These are phyloP conservation scores for Popillia japonica DNA, from an alignment of 1,140 invertebrate genomes.

Conservation along the genomic window DNA sequence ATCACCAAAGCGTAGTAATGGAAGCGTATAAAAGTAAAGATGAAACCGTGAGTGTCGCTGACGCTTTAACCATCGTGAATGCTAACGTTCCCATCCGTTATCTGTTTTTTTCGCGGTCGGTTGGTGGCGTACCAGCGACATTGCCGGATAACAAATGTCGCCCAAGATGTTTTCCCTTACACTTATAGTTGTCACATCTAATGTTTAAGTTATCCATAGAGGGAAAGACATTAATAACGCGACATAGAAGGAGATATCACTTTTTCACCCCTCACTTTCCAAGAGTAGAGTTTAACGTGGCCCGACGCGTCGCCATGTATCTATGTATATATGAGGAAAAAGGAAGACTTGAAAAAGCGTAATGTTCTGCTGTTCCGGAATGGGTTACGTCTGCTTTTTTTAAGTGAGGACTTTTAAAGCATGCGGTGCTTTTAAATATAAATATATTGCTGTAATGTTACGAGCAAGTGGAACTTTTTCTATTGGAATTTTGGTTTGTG, in stretches of 20 bases:
- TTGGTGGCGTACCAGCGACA: neutral
- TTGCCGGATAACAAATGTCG: conserved; percentile 4
- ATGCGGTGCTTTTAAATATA: neutral
- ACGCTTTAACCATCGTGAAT: conserved; percentile 5
- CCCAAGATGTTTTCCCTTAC: conserved; percentile 17
- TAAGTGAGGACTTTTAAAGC: neutral
- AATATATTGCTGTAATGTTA: neutral
- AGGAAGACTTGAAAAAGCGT: neutral
- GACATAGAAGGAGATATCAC: conserved; percentile 6
- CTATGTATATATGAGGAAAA: neutral
- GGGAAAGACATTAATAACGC: conserved; percentile 6
- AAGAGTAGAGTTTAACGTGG: neutral
- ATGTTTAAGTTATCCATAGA: conserved; percentile 3
- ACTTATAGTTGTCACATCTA: conserved; percentile 15
- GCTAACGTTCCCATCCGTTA: conserved; percentile 8
- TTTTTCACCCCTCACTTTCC: neutral
- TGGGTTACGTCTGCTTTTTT: neutral
- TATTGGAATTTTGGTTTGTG: too few species aligned
- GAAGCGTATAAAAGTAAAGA: conserved; percentile 15
- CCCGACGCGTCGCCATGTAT: neutral
- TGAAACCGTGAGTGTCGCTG: neutral
- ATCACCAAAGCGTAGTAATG: neutral
- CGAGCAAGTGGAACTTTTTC: too few species aligned
- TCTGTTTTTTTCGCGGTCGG: conserved; percentile 10
- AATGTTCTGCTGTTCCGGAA: neutral